Conservation (phyloP, 1,140 invertebrate species). For the Eriocheir sinensis region DNA sequence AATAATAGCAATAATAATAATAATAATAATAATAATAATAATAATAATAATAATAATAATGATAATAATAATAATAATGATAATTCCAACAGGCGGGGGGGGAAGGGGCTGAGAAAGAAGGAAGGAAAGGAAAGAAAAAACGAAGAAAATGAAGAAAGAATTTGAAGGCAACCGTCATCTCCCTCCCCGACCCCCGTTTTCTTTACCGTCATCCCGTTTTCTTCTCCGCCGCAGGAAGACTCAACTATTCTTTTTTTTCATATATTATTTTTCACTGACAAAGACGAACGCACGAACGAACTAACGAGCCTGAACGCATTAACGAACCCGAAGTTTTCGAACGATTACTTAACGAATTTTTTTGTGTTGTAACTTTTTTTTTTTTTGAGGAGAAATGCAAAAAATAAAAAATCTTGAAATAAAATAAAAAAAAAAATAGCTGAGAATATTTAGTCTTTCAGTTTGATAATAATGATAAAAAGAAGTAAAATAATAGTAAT, state of each 20-base stretch:
- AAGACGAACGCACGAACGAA: neutral
- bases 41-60: too few species aligned
- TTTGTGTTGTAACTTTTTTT: too few species aligned
- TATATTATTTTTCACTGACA: neutral
- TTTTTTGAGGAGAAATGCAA: constrained; percentile 63
- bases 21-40: too few species aligned
- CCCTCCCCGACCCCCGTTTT: neutral
- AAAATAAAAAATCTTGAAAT: neutral
- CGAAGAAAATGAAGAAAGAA: neutral
- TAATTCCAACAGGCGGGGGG: neutral
- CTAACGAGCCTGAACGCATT: constrained; percentile 37
- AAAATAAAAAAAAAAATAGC: neutral
- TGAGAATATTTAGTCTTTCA: too few species aligned
- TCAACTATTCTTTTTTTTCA: neutral
- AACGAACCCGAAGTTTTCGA: constrained; percentile 76
- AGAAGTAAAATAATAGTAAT: neutral
- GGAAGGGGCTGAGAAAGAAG: neutral
- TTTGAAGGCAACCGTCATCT: neutral
- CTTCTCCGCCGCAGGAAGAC: neutral
- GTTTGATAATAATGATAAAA: neutral
- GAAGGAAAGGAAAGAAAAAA: too few species aligned
- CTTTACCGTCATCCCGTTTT: neutral
- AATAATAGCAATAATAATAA: too few species aligned
- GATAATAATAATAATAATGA: too few species aligned
- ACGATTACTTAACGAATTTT: constrained; percentile 64